Base-by-base conservation (phyloP, 2,888 invertebrate species). In the Gymnocheta viridis region DNA sequence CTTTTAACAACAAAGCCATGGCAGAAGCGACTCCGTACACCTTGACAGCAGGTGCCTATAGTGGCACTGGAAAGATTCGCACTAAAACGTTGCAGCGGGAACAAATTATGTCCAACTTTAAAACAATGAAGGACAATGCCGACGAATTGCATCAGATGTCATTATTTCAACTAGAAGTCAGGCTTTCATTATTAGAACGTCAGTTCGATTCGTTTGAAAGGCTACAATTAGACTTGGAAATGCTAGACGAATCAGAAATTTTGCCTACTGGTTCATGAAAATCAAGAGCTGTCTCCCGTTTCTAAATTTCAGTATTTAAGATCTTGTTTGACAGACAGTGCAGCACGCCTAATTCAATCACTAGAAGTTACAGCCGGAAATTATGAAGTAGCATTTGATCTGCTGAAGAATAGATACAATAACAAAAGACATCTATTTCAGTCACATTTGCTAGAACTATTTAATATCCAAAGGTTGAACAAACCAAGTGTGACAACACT, bases 301-400 rank as follows among this genome's bases (percentile, higher is more conserved):
- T 77, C 69, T n/a, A 74, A 67, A 14, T 82, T 80, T 67, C 82
- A 85, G 17, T 81, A 82, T 38, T 62, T 82, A 2, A 73, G 74
- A 5, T 81, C 78, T 4, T 74, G 74, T 62, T 56, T 85, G 27
- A 69, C 49, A 32, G 77, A 56, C 10, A 56, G 29, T 14, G 78
- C 78, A 0, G 60, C 76, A 7, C 69, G 62, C 12, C 32, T 82
- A 0, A 66, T 74, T 35, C 81, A 85, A 27, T 82, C 82, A n/a
- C 17, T 82, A 38, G 82, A 85, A 64, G 78, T 81, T 29, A 82
- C 82, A 4, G 51, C 67, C 3, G 56, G 73, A 17, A 84, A 83
- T n/a, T 82, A 86, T 10, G 69, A 47, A 22, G 82, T 72, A 5
- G 86, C 86, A 4, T 44, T 81, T 0, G 77, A 80, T 47, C n/a